These are phyloP conservation scores for Pagetopsis macropterus DNA, from an alignment of 2,797 vertebrate genomes.

Conservation along the genomic window DNA sequence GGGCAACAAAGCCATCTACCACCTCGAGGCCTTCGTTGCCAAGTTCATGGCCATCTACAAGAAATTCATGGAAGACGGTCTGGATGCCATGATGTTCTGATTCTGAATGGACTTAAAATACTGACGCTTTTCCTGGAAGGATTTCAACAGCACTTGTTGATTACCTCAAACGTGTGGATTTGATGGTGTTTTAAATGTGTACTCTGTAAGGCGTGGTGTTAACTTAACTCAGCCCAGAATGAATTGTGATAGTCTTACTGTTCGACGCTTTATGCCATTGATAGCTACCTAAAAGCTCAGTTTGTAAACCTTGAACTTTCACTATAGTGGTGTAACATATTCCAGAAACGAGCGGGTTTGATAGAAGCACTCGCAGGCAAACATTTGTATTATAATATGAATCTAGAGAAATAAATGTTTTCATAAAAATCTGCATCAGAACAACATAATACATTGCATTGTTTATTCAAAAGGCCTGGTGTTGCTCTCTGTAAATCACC, in stretches of 20 bases:
- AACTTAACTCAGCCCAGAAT: not conserved
- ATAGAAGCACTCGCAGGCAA: not conserved
- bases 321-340: not conserved
- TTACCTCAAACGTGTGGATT: not conserved
- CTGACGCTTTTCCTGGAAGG: not conserved
- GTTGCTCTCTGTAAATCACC: not conserved
- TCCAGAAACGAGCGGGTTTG: not conserved
- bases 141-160: not conserved
- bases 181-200: not conserved
- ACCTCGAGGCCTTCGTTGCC: constrained; percentile 96
- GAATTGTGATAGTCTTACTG: not conserved
- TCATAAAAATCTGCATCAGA: constrained; percentile 8
- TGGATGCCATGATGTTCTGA: constrained; percentile 96
- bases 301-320: not conserved
- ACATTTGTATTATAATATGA: constrained; percentile 6
- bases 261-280: not conserved
- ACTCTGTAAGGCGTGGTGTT: not conserved
- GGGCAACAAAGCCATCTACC: constrained; percentile 96
- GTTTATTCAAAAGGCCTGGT: constrained; percentile 1
- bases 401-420: not conserved
- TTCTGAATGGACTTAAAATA: constrained; percentile 24
- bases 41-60: constrained; percentile 99
- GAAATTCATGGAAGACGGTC: constrained; percentile 98
- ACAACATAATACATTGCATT: constrained; percentile 41
- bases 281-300: not conserved